Evolutionary conservation across 1,140 invertebrate genomes (phyloP).

Genomic region (Episyrphus balteatus): DNA sequence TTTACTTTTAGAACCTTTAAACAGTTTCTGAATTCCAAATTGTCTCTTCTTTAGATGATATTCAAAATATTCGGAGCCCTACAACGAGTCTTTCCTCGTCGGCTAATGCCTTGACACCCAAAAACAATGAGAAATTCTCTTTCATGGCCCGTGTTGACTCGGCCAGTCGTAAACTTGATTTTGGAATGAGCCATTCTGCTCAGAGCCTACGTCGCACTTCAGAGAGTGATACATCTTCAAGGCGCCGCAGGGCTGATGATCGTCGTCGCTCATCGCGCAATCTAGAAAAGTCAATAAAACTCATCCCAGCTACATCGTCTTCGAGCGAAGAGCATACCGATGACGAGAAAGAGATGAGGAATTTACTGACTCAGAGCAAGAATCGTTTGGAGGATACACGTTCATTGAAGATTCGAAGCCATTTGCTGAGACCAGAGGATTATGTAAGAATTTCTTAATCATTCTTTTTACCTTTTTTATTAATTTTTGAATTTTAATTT

Average conservation of each 20-base stretch:
- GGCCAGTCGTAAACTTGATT: constrained; percentile 29
- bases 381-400: constrained; percentile 29
- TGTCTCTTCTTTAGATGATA: constrained; percentile 10
- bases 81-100: constrained; percentile 19
- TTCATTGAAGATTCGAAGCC: constrained; percentile 32
- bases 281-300: constrained; percentile 29
- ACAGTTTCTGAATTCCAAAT: neutral
- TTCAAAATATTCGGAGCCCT: constrained; percentile 11
- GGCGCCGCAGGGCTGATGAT: constrained; percentile 29
- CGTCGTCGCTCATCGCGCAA: constrained; percentile 29
- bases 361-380: constrained; percentile 25
- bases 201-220: constrained; percentile 30
- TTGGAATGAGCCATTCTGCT: constrained; percentile 32
- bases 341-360: constrained; percentile 33
- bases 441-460: constrained; percentile 24
- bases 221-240: constrained; percentile 31
- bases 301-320: constrained; percentile 24
- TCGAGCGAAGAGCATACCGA: constrained; percentile 27
- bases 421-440: constrained; percentile 32
- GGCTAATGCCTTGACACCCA: constrained; percentile 24
- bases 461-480: neutral
- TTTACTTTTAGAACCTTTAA: neutral
- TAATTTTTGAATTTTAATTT: constrained; percentile 4
- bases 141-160: constrained; percentile 11
- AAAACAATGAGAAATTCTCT: constrained; percentile 4